phyloP scores from a whole-genome alignment of 1,140 invertebrate genomes.

The Drosophila auraria region DNA sequence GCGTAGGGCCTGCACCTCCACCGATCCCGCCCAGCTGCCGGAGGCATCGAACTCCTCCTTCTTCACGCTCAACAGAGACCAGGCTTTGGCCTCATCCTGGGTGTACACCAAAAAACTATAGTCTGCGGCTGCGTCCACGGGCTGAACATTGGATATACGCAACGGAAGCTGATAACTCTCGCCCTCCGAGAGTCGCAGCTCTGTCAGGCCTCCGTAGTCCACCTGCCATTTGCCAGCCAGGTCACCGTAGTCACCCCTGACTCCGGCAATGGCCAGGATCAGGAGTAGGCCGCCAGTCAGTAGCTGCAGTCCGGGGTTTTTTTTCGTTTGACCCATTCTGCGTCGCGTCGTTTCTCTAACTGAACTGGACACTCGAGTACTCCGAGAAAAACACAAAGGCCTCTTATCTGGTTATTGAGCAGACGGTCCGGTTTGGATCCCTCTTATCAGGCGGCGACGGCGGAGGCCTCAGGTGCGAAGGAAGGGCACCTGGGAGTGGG shows the following conservation, averaged over 20 bases:
- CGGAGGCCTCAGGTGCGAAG: constrained; percentile 15
- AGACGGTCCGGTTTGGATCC: constrained; percentile 18
- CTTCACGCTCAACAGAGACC: background rate
- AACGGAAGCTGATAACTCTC: constrained; percentile 1
- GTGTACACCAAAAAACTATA: constrained; percentile 26
- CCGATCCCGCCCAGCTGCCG: constrained; percentile 49
- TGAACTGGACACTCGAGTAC: constrained; percentile 2
- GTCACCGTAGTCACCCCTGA: constrained; percentile 41
- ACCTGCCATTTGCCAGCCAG: constrained; percentile 57
- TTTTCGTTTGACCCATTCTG: constrained; percentile 15
- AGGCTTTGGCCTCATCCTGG: background rate
- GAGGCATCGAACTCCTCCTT: constrained; percentile 16
- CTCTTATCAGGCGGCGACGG: constrained; percentile 20
- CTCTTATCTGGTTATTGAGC: constrained; percentile 15
- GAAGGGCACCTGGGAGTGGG: constrained; percentile 1
- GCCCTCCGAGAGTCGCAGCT: constrained; percentile 9
- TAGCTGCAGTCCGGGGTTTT: background rate
- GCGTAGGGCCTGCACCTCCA: constrained; percentile 33
- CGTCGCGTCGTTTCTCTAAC: constrained; percentile 30
- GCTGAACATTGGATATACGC: constrained; percentile 25
- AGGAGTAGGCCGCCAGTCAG: background rate
- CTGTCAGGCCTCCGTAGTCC: constrained; percentile 13
- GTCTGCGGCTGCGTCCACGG: background rate
- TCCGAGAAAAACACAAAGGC: constrained; percentile 10
- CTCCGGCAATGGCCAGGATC: background rate